Conservation (phyloP, 2,797 vertebrate species). For the Miichthys miiuy region DNA sequence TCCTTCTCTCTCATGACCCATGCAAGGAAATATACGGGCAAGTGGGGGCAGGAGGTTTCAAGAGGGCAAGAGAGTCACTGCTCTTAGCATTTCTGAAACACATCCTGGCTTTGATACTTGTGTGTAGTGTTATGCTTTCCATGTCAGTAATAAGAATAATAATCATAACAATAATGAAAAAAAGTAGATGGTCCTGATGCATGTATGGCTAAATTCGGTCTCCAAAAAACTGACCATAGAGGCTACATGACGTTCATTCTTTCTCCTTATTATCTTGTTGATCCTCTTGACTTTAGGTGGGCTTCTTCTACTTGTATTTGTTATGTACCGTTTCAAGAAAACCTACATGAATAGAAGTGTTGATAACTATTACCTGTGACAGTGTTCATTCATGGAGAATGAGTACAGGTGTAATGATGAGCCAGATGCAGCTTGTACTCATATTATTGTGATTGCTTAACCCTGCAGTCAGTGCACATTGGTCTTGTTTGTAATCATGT, state of each 20-base stretch:
- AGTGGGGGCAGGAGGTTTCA: slow-evolving; percentile 6
- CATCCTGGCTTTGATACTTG: not conserved
- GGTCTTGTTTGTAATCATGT: not conserved
- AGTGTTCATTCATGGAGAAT: not conserved
- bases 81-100: not conserved
- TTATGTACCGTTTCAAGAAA: not conserved
- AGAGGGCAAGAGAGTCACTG: not conserved
- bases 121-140: not conserved
- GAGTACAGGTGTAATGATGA: not conserved
- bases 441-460: not conserved
- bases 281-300: not conserved
- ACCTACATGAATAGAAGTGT: not conserved
- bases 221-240: not conserved
- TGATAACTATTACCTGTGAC: not conserved
- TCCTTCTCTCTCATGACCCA: slow-evolving; percentile 40
- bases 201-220: not conserved
- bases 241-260: not conserved
- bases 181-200: slow-evolving; percentile 12
- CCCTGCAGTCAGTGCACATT: not conserved
- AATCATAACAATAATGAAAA: not conserved
- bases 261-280: not conserved
- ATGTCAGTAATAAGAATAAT: not conserved
- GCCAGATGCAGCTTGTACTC: not conserved
- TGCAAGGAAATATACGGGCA: slow-evolving; percentile 7
- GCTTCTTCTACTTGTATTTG: not conserved